Percentiles rank a stretch among this genome's conserved stretches.
Evolutionary conservation across 2,888 invertebrate species (phyloP).

Genomic region (Epinotia nisella): DNA sequence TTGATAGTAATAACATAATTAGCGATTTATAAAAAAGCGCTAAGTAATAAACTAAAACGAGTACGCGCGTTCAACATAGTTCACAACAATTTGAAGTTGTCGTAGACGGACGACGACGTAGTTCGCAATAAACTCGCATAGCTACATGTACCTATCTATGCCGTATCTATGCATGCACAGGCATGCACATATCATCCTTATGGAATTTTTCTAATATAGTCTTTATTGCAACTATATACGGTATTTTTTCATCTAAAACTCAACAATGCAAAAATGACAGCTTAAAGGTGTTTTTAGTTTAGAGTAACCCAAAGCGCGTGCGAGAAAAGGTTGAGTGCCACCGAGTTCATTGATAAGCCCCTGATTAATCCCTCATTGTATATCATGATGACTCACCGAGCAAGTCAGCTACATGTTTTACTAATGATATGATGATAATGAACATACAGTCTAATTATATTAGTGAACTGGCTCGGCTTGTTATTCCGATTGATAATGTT

Average conservation of each 20-base stretch:
- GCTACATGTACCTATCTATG: no score
- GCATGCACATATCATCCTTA: no score
- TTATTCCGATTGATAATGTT: no score
- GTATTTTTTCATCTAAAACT: background rate
- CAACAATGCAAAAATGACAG: background rate
- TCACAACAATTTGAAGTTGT: conserved; percentile 3
- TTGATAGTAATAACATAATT: background rate
- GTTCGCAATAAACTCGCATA: no score
- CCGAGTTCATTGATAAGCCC: background rate
- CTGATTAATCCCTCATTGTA: no score
- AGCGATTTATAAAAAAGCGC: background rate
- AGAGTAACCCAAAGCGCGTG: background rate
- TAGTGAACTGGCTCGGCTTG: no score
- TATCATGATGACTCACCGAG: no score
- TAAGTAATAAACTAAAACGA: background rate
- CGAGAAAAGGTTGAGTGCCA: background rate
- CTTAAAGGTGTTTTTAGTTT: conserved; percentile 4
- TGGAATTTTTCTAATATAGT: background rate
- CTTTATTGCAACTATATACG: background rate
- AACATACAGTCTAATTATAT: no score
- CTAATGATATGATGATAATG: no score
- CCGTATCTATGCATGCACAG: no score
- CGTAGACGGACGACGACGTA: no score
- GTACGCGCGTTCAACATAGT: background rate
- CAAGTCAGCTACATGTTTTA: no score